Percentiles rank a stretch among this genome's conserved stretches.
Conservation (phyloP, 1,140 invertebrate species). For the Drosophila melanica region DNA sequence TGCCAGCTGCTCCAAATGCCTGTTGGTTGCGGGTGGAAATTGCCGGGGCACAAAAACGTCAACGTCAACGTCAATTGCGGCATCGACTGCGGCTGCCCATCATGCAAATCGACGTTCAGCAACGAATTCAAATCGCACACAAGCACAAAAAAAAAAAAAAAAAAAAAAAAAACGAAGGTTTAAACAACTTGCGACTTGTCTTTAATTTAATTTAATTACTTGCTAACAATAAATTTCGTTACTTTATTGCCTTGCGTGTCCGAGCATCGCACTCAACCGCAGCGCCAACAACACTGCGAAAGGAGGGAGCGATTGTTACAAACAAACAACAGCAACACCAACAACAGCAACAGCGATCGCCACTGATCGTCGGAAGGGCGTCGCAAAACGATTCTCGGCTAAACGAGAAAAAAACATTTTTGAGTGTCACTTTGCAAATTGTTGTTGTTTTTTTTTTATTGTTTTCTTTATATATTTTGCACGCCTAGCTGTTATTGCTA, state of each 20-base stretch:
- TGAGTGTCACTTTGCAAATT: slow-evolving; percentile 13
- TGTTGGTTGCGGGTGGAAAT: slow-evolving; percentile 10
- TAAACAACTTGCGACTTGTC: slow-evolving; percentile 63
- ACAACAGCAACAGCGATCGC: not conserved
- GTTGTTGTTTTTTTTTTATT: not conserved
- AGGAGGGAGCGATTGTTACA: slow-evolving; percentile 1
- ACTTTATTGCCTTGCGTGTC: slow-evolving; percentile 55
- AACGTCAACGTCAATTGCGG: slow-evolving; percentile 63
- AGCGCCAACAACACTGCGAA: not conserved
- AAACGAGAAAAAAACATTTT: slow-evolving; percentile 30
- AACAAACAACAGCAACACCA: slow-evolving; percentile 1
- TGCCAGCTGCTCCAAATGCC: not conserved
- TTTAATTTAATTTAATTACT: slow-evolving; percentile 77
- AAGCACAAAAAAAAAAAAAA: too few species aligned
- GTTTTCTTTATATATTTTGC: slow-evolving; percentile 5
- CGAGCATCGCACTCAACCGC: not conserved
- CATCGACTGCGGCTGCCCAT: slow-evolving; percentile 54
- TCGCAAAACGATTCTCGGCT: slow-evolving; percentile 17
- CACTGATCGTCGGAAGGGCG: slow-evolving; percentile 16
- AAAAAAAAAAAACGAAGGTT: too few species aligned
- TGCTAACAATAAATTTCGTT: slow-evolving; percentile 54
- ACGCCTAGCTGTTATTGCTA: slow-evolving; percentile 26
- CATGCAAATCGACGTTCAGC: slow-evolving; percentile 60
- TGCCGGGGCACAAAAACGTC: slow-evolving; percentile 37
- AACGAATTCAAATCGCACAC: slow-evolving; percentile 48